A percentile compares a stretch with the other conserved stretches of the same genome.
Conservation (phyloP, 2,113 vertebrate genomes). For the Dasyurus viverrinus region DNA sequence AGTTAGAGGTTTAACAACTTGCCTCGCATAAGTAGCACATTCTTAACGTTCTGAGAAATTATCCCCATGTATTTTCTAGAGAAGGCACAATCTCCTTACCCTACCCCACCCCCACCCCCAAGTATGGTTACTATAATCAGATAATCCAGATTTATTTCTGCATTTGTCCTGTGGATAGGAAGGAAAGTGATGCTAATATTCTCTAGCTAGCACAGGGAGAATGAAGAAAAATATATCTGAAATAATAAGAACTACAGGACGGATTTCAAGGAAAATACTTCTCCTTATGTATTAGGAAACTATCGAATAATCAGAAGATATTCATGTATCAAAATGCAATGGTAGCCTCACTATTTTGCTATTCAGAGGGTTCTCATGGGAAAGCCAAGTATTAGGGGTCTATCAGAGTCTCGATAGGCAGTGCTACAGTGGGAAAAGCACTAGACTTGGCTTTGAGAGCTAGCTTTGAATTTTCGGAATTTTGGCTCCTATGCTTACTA, state of each 20-base stretch:
- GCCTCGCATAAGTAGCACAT: conserved; percentile 30
- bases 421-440: neutral
- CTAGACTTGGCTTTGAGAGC: neutral
- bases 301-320: neutral
- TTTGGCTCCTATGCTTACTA: neutral
- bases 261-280: neutral
- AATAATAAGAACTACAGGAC: neutral
- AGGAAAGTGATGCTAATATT: conserved; percentile 9
- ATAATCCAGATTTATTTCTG: conserved; percentile 25
- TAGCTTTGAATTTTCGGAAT: neutral
- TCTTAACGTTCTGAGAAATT: conserved; percentile 51
- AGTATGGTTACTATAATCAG: conserved; percentile 1
- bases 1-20: neutral
- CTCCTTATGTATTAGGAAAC: neutral
- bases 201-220: neutral
- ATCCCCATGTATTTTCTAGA: conserved; percentile 31
- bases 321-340: neutral
- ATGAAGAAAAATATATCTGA: conserved; percentile 3
- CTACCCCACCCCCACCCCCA: too few species aligned
- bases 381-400: neutral
- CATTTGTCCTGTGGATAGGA: conserved; percentile 13
- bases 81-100: neutral
- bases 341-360: neutral
- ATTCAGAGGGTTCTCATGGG: neutral
- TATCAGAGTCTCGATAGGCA: neutral